Evolutionary conservation across 2,113 vertebrate genomes (phyloP), one percentile per base, ranked within the genome.

Genomic region (Syrrhaptes paradoxus): DNA sequence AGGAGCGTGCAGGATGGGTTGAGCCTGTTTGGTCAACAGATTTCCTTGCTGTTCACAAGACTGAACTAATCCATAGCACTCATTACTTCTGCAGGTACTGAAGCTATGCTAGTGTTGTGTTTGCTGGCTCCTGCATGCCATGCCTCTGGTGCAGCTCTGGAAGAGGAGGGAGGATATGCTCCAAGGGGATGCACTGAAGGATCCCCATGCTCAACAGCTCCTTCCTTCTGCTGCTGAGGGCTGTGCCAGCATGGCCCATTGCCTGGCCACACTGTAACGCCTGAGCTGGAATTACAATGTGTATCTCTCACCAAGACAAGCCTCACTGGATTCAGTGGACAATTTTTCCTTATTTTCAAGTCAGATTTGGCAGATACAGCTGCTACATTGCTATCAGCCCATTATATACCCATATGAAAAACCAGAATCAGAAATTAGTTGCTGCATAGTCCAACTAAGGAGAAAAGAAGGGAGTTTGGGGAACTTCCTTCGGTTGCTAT

Each of bases 191-290:
- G 41, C 17, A 11, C n/a, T 46, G 62, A 11, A 51, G 49, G 21
- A 4, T n/a, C 28, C 52, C 28, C 22, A 55, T 0, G 0, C 49
- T 52, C 34, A 41, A 3, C 11, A 19, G 17, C 43, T 82, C 55
- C 28, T 74, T 65, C 16, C 55, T 87, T 17, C 54, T 80, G 38
- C 45, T 74, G 21, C 77, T 18, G 24, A 8, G 5, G 21, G 17
- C 3, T 0, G 4, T 34, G 57, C 7, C 4, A 17, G 0, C 48
- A 43, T 7, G 22, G 20, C 32, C 31, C 16, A 3, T n/a, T 58
- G 24, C 28, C 49, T 63, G 63, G 10, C 18, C 49, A 14, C 1
- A 1, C 63, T 28, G 6, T 36, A 34, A 66, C 54, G 49, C 21
- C n/a, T 59, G 55, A 87, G 48, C 31, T 52, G 32, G 36, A 71